phyloP scores from a whole-genome alignment of 2,888 invertebrate species.

The Nomada fucata region DNA sequence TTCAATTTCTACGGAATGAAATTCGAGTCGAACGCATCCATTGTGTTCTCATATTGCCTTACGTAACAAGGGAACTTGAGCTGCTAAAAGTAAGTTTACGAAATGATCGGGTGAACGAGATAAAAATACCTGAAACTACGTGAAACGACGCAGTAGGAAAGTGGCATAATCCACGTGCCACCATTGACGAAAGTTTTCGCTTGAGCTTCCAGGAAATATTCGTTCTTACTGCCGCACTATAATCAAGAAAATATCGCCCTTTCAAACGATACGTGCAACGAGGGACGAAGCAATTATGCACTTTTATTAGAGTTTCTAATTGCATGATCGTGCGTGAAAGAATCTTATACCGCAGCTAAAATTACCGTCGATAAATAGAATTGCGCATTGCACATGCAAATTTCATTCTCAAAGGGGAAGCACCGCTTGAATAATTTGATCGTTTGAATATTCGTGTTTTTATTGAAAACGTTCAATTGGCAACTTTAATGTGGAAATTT shows the following conservation, averaged over 20 bases:
- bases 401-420: too few species aligned
- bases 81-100: conserved; percentile 5
- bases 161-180: conserved; percentile 53
- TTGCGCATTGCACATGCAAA: too few species aligned
- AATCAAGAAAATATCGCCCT: conserved; percentile 31
- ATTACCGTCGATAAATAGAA: too few species aligned
- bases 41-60: background rate
- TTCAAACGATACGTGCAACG: conserved; percentile 23
- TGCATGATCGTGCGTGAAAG: conserved; percentile 24
- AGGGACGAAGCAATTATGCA: background rate
- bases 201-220: conserved; percentile 60
- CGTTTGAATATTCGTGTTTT: too few species aligned
- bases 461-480: too few species aligned
- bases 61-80: conserved; percentile 1
- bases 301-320: conserved; percentile 4
- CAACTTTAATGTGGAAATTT: too few species aligned
- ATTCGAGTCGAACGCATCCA: too few species aligned
- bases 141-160: conserved; percentile 5
- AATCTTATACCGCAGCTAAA: too few species aligned
- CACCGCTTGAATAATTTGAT: too few species aligned
- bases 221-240: conserved; percentile 33
- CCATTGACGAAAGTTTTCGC: conserved; percentile 38
- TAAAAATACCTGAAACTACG: conserved; percentile 40
- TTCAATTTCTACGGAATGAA: too few species aligned
- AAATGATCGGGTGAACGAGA: conserved; percentile 30